Conservation (phyloP, 2,797 vertebrate species). For the Odontamblyopus lacepedii region DNA sequence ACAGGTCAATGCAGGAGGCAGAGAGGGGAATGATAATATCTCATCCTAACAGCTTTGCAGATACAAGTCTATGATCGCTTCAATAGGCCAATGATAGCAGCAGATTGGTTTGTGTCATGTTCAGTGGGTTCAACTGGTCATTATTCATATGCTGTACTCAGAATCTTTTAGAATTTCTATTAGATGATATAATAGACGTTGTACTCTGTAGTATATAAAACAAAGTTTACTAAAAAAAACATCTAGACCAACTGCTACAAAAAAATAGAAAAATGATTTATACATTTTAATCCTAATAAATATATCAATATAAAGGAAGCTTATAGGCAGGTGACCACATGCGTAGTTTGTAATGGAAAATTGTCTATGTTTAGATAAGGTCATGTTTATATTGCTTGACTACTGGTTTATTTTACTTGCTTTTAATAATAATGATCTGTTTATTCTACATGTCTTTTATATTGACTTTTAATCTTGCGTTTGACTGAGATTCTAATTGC, state of each 20-base stretch:
- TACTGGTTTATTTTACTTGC: too few relatives aligned
- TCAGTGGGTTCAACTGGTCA: neutral
- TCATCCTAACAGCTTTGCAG: conserved; percentile 20
- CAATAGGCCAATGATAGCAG: neutral
- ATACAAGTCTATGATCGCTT: neutral
- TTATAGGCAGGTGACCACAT: neutral
- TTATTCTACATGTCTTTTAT: too few relatives aligned
- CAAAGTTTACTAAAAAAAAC: too few relatives aligned
- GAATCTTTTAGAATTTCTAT: neutral
- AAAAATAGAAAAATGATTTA: too few relatives aligned
- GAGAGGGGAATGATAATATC: conserved; percentile 26
- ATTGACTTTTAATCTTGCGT: too few relatives aligned
- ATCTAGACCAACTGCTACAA: too few relatives aligned
- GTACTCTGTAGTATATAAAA: neutral
- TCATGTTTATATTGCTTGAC: too few relatives aligned
- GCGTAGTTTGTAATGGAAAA: too few relatives aligned
- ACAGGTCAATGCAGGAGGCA: conserved; percentile 41
- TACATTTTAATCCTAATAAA: neutral
- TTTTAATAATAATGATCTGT: too few relatives aligned
- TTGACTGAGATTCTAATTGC: too few relatives aligned
- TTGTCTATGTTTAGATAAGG: too few relatives aligned
- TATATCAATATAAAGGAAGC: neutral
- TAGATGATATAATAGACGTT: neutral
- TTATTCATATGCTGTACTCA: neutral
- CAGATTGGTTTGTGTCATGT: neutral